These are phyloP conservation scores for Vidua chalybeata DNA, from an alignment of 2,113 vertebrate species.

Conservation along the genomic window DNA sequence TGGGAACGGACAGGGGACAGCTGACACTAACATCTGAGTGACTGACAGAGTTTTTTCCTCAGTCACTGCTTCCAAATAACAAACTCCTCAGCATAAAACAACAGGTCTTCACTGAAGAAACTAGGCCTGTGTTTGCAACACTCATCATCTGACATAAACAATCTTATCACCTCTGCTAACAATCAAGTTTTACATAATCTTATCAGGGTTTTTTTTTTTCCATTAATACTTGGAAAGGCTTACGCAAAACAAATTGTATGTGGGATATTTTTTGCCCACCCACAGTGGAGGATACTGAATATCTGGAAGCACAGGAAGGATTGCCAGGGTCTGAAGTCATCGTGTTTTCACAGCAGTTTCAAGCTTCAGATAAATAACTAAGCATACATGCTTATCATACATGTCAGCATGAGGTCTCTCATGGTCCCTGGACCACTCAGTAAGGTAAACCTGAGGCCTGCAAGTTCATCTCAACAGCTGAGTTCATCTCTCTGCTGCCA, in stretches of 20 bases:
- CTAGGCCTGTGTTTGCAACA: neutral
- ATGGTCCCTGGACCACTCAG: neutral
- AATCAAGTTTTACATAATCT: slow-evolving; percentile 4
- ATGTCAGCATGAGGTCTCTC: neutral
- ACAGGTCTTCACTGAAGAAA: neutral
- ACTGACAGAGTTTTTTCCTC: neutral
- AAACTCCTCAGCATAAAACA: neutral
- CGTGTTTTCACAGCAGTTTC: slow-evolving; percentile 28
- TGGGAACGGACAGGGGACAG: neutral
- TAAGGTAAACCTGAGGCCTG: neutral
- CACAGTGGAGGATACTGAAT: neutral
- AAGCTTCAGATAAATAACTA: slow-evolving; percentile 44
- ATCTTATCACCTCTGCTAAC: neutral
- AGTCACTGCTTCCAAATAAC: neutral
- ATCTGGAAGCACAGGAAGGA: neutral
- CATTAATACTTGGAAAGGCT: neutral
- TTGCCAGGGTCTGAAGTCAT: slow-evolving; percentile 28
- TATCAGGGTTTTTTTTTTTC: neutral
- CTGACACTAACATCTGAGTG: neutral
- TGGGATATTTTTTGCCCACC: slow-evolving; percentile 5
- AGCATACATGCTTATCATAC: neutral
- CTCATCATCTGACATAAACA: neutral
- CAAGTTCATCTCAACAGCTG: neutral
- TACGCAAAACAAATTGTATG: neutral
- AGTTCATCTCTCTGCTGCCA: neutral